Conservation (phyloP, 2,113 vertebrate genomes). For the Arizona elegans region DNA sequence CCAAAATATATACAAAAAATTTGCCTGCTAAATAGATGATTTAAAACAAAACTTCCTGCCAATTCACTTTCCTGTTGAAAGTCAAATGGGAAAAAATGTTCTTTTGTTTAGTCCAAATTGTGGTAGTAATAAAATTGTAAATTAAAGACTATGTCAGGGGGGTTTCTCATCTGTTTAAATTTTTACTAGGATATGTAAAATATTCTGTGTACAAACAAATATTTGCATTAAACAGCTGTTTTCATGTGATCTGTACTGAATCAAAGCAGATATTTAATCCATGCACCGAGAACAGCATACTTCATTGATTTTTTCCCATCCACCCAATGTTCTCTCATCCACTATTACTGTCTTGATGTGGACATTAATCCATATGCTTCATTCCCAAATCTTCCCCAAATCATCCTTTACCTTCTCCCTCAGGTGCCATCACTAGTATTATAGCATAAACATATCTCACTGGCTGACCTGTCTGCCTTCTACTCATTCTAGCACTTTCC, state of each 20-base stretch:
- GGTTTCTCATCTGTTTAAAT: not conserved
- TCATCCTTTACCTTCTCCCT: not conserved
- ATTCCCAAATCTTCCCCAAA: not conserved
- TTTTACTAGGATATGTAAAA: not conserved
- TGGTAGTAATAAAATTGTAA: slow-evolving; percentile 21
- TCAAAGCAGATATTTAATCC: not conserved
- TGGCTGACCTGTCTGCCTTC: not conserved
- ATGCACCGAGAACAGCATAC: not conserved
- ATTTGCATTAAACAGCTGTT: not conserved
- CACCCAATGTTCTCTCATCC: not conserved
- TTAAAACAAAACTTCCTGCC: slow-evolving; percentile 29
- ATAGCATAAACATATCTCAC: not conserved
- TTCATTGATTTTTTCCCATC: not conserved
- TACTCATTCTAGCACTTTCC: not conserved
- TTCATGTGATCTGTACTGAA: not conserved
- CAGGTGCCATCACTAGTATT: not conserved
- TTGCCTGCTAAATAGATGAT: slow-evolving; percentile 45
- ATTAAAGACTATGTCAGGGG: not conserved
- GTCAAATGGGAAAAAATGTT: slow-evolving; percentile 24
- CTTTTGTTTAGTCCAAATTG: slow-evolving; percentile 21
- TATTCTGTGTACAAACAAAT: not conserved
- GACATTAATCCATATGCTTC: not conserved
- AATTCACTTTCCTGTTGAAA: slow-evolving; percentile 42
- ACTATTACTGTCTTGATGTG: not conserved
- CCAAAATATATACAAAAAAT: slow-evolving; percentile 42